Percentiles rank a stretch among this genome's conserved stretches.
These are phyloP conservation scores for Caenorhabditis macrosperma DNA, from an alignment of 2,888 invertebrate species.

Conservation along the genomic window DNA sequence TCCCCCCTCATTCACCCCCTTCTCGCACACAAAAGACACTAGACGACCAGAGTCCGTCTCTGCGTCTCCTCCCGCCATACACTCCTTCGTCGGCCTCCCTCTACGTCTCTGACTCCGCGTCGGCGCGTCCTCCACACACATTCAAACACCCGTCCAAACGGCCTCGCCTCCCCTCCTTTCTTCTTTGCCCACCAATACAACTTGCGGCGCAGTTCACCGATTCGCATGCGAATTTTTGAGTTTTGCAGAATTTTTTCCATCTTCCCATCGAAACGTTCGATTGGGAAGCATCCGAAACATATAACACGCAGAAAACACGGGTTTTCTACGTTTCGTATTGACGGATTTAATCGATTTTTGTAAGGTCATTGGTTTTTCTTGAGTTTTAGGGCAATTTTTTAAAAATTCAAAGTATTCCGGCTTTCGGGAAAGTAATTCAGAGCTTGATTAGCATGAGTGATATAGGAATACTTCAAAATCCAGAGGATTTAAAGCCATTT, in stretches of 20 bases:
- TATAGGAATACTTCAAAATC: no score
- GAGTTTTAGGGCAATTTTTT: background rate
- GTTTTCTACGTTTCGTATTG: background rate
- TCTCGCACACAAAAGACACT: background rate
- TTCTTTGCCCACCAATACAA: background rate
- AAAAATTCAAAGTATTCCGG: no score
- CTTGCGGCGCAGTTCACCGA: background rate
- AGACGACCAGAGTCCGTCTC: conserved; percentile 22
- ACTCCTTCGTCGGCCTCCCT: conserved; percentile 4
- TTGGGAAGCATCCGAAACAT: background rate
- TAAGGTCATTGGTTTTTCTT: background rate
- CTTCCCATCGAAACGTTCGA: background rate
- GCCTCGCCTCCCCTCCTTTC: background rate
- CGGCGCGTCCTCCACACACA: conserved; percentile 8
- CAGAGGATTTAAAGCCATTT: no score
- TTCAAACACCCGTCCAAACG: background rate
- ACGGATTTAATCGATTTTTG: conserved; percentile 3
- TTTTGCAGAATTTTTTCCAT: background rate
- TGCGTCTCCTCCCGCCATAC: conserved; percentile 9
- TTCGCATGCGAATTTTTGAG: background rate
- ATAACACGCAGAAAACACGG: background rate
- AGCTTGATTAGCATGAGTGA: no score
- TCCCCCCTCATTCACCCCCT: background rate
- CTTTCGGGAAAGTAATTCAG: no score
- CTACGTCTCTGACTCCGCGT: conserved; percentile 8